Conservation (phyloP, 2,113 vertebrate species). For the Engraulis encrasicolus region DNA sequence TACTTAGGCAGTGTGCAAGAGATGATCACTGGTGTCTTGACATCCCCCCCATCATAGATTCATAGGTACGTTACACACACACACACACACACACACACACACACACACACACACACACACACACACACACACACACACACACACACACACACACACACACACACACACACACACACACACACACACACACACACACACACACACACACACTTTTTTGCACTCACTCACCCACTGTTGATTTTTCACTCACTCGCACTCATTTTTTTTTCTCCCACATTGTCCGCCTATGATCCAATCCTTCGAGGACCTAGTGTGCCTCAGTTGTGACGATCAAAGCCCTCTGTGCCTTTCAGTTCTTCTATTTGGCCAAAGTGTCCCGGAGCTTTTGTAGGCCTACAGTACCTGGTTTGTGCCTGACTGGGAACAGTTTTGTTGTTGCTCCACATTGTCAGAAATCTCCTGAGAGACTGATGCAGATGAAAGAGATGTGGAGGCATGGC, state of each 20-base stretch:
- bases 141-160: too few relatives aligned
- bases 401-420: constrained; percentile 1
- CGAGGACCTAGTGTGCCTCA: not conserved
- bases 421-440: not conserved
- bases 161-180: too few relatives aligned
- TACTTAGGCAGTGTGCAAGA: not conserved
- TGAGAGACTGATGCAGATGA: not conserved
- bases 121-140: too few relatives aligned
- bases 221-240: not conserved
- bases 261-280: not conserved
- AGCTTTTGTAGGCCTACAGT: too few relatives aligned
- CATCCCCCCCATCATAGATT: not conserved
- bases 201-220: not conserved
- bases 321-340: not conserved
- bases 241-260: not conserved
- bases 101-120: too few relatives aligned
- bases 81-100: too few relatives aligned
- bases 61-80: too few relatives aligned
- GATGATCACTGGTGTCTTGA: not conserved
- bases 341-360: not conserved
- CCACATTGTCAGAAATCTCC: not conserved
- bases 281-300: not conserved
- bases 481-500: too few relatives aligned
- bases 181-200: not conserved
- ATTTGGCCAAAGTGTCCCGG: not conserved